phyloP scores from a whole-genome alignment of 2,113 vertebrate species.

The Dromas ardeola region DNA sequence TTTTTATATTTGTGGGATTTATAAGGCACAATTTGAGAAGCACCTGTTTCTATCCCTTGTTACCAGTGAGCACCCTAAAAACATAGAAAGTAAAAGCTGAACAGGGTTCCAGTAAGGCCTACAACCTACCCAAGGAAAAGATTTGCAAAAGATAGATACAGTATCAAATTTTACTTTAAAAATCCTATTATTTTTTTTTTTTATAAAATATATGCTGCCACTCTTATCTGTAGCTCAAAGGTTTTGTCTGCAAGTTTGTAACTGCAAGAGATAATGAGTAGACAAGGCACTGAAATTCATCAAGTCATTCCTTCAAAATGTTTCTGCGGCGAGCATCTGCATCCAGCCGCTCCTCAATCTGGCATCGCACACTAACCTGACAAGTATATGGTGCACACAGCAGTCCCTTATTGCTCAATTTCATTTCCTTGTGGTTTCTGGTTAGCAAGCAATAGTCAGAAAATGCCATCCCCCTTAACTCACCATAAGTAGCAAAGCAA shows the following conservation, averaged over 20 bases:
- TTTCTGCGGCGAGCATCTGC: background rate
- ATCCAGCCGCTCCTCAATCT: background rate
- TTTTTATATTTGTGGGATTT: background rate
- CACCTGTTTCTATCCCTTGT: background rate
- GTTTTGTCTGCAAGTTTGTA: background rate
- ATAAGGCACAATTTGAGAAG: background rate
- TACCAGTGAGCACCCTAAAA: background rate
- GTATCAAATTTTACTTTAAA: background rate
- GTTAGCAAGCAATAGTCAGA: conserved; percentile 19
- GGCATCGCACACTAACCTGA: background rate
- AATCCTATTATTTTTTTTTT: background rate
- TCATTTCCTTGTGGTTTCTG: background rate
- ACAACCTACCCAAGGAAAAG: background rate
- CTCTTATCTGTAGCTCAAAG: background rate
- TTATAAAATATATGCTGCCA: background rate
- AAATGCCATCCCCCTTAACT: background rate
- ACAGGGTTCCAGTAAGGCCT: background rate
- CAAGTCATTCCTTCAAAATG: background rate
- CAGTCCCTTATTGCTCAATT: conserved; percentile 26
- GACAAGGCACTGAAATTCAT: background rate
- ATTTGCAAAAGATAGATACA: background rate
- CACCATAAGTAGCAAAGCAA: background rate
- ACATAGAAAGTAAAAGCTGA: background rate
- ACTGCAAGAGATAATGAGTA: background rate
- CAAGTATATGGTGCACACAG: background rate